These are phyloP conservation scores for Tryphoninae sp. DNA, from an alignment of 2,888 invertebrate species.

Conservation along the genomic window DNA sequence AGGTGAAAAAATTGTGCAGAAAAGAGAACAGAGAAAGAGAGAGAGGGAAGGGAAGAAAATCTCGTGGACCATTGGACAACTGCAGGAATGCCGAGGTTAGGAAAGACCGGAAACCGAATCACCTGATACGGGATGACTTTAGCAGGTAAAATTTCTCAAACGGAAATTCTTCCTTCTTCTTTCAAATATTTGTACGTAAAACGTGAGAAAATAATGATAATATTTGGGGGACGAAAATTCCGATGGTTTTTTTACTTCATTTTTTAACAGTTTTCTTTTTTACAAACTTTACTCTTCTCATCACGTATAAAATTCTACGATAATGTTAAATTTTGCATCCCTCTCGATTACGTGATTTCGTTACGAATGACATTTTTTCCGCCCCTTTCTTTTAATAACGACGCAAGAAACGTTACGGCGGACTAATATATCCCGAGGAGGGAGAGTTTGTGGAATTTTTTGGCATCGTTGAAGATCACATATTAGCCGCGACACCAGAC, in stretches of 20 bases:
- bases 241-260: constrained; percentile 22
- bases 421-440: constrained; percentile 26
- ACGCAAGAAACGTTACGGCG: constrained; percentile 21
- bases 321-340: not conserved
- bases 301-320: not conserved
- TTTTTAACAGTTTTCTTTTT: constrained; percentile 7
- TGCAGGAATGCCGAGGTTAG: constrained; percentile 73
- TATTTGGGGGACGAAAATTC: constrained; percentile 11
- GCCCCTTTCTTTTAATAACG: not conserved
- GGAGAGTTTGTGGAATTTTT: constrained; percentile 38
- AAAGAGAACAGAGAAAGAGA: constrained; percentile 39
- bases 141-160: constrained; percentile 72
- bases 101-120: constrained; percentile 69
- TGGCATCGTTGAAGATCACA: constrained; percentile 40
- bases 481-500: constrained; percentile 10
- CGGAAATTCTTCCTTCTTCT: not conserved
- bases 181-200: not conserved
- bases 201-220: not conserved
- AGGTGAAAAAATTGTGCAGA: constrained; percentile 8
- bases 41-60: constrained; percentile 19
- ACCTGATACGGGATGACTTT: constrained; percentile 77
- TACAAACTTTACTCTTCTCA: constrained; percentile 10
- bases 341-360: not conserved
- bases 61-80: constrained; percentile 41
- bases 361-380: not conserved